phyloP scores from a whole-genome alignment of 2,797 vertebrate genomes.

The Pagetopsis macropterus region DNA sequence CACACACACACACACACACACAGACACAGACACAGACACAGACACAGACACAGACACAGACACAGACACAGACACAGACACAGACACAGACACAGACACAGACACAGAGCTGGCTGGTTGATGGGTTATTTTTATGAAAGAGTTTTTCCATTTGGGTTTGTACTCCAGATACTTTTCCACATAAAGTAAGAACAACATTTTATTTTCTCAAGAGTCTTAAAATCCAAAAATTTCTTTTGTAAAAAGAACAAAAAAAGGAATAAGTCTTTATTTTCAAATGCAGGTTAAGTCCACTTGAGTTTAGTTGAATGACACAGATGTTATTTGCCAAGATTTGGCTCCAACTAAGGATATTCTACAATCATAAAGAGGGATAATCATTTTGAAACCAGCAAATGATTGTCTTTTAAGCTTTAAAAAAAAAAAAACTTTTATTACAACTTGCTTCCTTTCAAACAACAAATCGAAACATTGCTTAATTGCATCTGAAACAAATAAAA shows the following conservation, averaged over 20 bases:
- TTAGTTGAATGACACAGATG: neutral
- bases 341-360: neutral
- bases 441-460: neutral
- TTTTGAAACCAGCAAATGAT: neutral
- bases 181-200: neutral
- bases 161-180: slow-evolving; percentile 7
- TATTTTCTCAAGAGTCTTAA: slow-evolving; percentile 25
- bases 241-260: neutral
- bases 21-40: neutral
- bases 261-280: neutral
- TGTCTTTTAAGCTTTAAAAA: too few relatives aligned
- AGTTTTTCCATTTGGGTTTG: slow-evolving; percentile 11
- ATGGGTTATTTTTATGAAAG: slow-evolving; percentile 9
- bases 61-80: too few relatives aligned
- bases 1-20: too few relatives aligned
- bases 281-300: neutral
- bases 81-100: too few relatives aligned
- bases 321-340: neutral
- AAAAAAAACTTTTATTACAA: too few relatives aligned
- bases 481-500: neutral
- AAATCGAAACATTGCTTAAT: neutral
- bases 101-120: slow-evolving; percentile 68
- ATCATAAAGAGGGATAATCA: neutral
- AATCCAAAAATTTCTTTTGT: slow-evolving; percentile 18
- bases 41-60: neutral